Conservation (phyloP, 2,888 invertebrate genomes). For the Sinohyriopsis cumingii region DNA sequence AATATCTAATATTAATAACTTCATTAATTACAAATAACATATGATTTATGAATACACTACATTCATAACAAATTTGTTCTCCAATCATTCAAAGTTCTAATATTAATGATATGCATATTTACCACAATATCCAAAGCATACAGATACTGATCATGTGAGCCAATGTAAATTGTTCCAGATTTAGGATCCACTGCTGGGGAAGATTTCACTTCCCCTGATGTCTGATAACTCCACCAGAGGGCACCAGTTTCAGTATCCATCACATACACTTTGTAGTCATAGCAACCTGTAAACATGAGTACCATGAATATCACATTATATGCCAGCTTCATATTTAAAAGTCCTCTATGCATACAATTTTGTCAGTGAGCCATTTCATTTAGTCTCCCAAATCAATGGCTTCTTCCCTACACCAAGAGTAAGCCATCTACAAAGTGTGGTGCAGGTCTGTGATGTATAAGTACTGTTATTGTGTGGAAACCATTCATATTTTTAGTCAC, state of each 20-base stretch:
- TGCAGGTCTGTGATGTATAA: not conserved
- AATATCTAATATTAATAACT: no score
- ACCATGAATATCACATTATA: not conserved
- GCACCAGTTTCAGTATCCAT: constrained; percentile 76
- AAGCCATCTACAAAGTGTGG: not conserved
- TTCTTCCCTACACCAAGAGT: not conserved
- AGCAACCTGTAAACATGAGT: constrained; percentile 75
- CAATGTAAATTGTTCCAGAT: constrained; percentile 77
- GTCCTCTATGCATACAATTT: no score
- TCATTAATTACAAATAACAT: no score
- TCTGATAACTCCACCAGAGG: constrained; percentile 78
- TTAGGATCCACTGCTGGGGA: constrained; percentile 75
- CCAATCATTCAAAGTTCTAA: not conserved
- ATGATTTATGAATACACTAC: no score
- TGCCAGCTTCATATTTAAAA: not conserved
- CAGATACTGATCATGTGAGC: constrained; percentile 82
- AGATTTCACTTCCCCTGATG: constrained; percentile 80
- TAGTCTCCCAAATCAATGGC: no score
- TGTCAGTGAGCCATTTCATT: no score
- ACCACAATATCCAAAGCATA: constrained; percentile 70
- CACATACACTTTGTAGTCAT: constrained; percentile 83
- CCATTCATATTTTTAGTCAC: not conserved
- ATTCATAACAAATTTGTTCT: no score
- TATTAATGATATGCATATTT: constrained; percentile 5
- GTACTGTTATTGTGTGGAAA: not conserved